Percentiles rank a stretch among this genome's conserved stretches.
These are phyloP conservation scores for Ceyx melanurus DNA, from an alignment of 2,113 vertebrate species.

Conservation along the genomic window DNA sequence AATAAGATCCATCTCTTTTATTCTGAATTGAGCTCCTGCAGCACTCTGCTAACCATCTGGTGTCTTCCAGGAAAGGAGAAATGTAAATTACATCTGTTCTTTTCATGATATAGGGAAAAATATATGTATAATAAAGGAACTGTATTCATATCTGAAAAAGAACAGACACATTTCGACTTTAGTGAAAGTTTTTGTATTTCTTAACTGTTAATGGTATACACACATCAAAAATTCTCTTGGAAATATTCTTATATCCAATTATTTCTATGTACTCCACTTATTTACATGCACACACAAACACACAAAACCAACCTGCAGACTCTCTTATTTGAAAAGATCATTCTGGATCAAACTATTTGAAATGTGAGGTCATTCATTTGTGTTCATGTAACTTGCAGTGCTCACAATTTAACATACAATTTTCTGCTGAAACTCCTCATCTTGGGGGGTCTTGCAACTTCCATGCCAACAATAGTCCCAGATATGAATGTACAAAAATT, in stretches of 20 bases:
- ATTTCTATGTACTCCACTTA: neutral
- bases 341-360: neutral
- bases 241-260: neutral
- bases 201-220: neutral
- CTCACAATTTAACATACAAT: neutral
- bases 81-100: conserved; percentile 4
- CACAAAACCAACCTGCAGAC: neutral
- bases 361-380: neutral
- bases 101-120: neutral
- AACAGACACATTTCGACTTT: neutral
- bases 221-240: neutral
- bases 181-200: neutral
- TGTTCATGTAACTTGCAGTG: neutral
- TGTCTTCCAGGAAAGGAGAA: conserved; percentile 23
- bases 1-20: neutral
- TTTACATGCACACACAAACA: neutral
- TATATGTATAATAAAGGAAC: neutral
- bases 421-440: neutral
- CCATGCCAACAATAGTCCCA: neutral
- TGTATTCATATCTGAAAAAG: neutral
- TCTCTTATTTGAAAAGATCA: neutral
- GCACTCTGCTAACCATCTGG: conserved; percentile 33
- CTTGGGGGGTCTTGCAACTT: neutral
- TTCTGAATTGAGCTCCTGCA: conserved; percentile 19
- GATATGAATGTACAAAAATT: neutral